phyloP scores from a whole-genome alignment of 2,113 vertebrate genomes.

The Enhydra lutris region DNA sequence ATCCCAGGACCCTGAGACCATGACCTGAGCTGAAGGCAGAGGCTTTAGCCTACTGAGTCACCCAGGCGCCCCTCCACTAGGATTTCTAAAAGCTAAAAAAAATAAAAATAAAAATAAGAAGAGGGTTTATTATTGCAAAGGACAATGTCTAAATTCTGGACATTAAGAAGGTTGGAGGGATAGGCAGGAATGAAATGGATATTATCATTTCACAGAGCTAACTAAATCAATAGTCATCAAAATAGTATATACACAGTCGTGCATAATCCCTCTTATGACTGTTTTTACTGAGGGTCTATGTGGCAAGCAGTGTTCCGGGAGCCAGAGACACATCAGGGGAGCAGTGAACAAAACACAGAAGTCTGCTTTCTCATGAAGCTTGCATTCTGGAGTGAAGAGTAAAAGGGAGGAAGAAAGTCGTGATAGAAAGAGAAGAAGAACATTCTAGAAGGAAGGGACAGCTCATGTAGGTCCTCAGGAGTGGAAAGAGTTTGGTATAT shows the following conservation, averaged over 20 bases:
- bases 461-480: not conserved
- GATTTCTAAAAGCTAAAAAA: not conserved
- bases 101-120: not conserved
- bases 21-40: no score
- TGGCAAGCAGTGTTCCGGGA: not conserved
- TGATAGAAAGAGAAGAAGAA: not conserved
- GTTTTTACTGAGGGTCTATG: not conserved
- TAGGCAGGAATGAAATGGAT: not conserved
- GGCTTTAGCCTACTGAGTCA: no score
- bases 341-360: not conserved
- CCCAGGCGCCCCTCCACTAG: not conserved
- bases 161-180: not conserved
- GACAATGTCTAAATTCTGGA: not conserved
- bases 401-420: not conserved
- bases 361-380: not conserved
- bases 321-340: not conserved
- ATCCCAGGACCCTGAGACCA: no score
- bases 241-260: not conserved
- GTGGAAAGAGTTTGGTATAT: not conserved
- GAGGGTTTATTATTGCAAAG: not conserved
- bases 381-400: not conserved
- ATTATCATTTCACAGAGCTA: not conserved
- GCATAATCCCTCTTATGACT: not conserved
- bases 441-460: not conserved
- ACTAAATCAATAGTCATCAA: not conserved